These are phyloP conservation scores for Nowickia ferox DNA, from an alignment of 2,888 invertebrate species.

Conservation along the genomic window DNA sequence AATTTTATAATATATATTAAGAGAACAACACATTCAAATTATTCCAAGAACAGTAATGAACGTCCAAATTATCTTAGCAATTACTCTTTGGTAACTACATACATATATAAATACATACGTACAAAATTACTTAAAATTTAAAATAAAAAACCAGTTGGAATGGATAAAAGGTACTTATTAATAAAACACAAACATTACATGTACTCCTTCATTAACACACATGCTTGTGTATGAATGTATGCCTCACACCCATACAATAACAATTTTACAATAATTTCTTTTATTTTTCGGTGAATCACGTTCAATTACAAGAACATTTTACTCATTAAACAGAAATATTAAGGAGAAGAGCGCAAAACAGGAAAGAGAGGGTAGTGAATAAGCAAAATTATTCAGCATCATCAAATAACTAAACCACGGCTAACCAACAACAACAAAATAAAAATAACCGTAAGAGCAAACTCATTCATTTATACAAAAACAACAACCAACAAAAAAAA, in stretches of 20 bases:
- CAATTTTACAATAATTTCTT: constrained; percentile 29
- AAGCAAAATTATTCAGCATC: constrained; percentile 45
- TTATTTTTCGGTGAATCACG: constrained; percentile 69
- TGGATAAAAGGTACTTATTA: constrained; percentile 16
- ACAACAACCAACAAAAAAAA: constrained; percentile 17
- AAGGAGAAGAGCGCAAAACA: neutral
- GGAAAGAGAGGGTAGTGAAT: neutral
- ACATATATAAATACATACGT: too few species aligned
- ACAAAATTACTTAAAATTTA: neutral
- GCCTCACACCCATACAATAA: neutral
- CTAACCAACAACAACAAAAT: neutral
- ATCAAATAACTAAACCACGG: constrained; percentile 26
- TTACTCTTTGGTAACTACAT: too few species aligned
- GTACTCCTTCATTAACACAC: constrained; percentile 9
- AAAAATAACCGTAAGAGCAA: neutral
- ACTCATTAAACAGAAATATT: constrained; percentile 25
- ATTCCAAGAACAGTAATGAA: constrained; percentile 60
- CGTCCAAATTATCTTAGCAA: constrained; percentile 11
- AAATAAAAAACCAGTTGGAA: constrained; percentile 20
- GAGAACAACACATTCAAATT: neutral
- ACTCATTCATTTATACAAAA: constrained; percentile 3
- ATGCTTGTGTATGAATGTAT: neutral
- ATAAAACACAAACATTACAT: constrained; percentile 41
- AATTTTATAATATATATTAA: constrained; percentile 18
- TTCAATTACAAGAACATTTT: constrained; percentile 68